Evolutionary conservation across 2,113 vertebrate genomes (phyloP), one percentile per base, ranked within the genome.

Genomic region (Oryzias celebensis): DNA sequence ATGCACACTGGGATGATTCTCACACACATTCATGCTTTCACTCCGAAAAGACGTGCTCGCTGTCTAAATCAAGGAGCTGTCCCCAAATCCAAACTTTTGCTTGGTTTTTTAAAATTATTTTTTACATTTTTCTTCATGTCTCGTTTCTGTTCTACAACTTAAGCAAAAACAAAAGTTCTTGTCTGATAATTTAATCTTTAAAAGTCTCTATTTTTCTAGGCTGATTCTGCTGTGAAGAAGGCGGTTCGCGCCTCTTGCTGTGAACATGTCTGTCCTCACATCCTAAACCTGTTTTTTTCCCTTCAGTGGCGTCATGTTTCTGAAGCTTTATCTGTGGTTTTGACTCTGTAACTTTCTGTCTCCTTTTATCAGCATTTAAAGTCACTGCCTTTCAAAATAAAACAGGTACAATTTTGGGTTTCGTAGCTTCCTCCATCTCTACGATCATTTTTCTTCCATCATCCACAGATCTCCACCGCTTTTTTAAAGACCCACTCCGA

Each of bases 361-460:
- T 92, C 90, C 86, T 92, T 36, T 36, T 73, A 87, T 87, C 73
- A 93, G 94, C 92, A 69, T 57, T 92, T 90, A 91, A 93, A 91
- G 89, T 91, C 85, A 85, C 92, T 91, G 88, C 92, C 91, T 92
- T 90, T 80, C 92, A 94, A 86, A 92, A 87, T 84, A 62, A 94
- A 94, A 87, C 90, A 96, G 95, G 94, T 96, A 95, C 92, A 89
- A 82, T 63, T 79, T 77, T 77, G 56, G 54, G 73, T 72, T 79
- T 79, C 69, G 5, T 17, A 46, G 57, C 44, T 62, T 49, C 65
- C 68, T 56, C 14, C 66, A 45, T 68, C n/a, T 49, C 41, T 4
- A 14, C 66, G 60, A 66, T 47, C 14, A 16, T 44, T 43, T 22
- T 41, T 46, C 48, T 28, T 61, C 49, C 36, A 48, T 62, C 63